Conservation (phyloP, 2,888 invertebrate species). For the Alentia gelatinosa region DNA sequence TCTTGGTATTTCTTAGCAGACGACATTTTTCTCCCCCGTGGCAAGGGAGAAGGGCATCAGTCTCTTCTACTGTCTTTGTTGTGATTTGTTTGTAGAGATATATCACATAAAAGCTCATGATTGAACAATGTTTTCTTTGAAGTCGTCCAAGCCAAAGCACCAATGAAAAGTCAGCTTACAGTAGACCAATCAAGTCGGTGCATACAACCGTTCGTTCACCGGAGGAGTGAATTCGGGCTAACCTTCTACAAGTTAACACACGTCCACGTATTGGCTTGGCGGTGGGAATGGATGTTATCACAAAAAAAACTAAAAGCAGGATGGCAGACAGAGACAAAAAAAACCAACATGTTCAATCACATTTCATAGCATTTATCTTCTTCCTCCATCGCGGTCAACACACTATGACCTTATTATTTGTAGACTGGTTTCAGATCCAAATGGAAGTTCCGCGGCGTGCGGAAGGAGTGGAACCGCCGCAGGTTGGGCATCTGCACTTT, state of each 20-base stretch:
- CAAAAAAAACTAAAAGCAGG: neutral
- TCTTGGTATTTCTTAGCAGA: neutral
- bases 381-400: neutral
- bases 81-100: neutral
- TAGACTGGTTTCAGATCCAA: constrained; percentile 65
- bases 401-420: neutral
- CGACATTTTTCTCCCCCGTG: neutral
- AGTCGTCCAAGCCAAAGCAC: neutral
- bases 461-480: neutral
- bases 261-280: neutral
- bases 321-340: neutral
- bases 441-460: constrained; percentile 62
- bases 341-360: constrained; percentile 5
- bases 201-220: neutral
- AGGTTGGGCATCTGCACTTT: constrained; percentile 43
- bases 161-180: constrained; percentile 1
- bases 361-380: neutral
- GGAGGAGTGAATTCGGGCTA: neutral
- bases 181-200: neutral
- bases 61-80: neutral
- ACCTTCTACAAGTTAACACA: neutral
- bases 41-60: neutral
- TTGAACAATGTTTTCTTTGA: neutral
- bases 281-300: neutral
- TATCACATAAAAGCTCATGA: neutral